Base-by-base conservation (phyloP, 2,888 invertebrate species). In the Brassicogethes aeneus region DNA sequence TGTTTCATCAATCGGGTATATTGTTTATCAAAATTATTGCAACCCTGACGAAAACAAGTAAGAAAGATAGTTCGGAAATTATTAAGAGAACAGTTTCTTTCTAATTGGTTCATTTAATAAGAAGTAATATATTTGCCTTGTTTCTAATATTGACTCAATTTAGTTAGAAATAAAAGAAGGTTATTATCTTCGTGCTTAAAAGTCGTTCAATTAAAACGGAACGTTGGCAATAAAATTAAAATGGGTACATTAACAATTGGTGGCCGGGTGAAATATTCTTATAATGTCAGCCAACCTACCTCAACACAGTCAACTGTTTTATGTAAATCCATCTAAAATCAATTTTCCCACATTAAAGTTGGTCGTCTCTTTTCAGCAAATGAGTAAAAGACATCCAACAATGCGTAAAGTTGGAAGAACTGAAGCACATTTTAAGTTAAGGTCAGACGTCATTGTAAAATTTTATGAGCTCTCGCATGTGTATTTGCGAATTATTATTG, bases 401-500 rank as follows among this genome's bases (percentile, higher is more conserved):
- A 10, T 23, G 10, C 23, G 23, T 23, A 10, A 5, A 10, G 23
- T 23, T 5, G 5, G 10, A 23, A 23, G 23, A 5, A 23, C 23
- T 10, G 23, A 10, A 10, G 5, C 10, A 23, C 23, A 23, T 23
- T 23, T 23, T 23, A 23, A 23, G 23, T 23, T 23, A 23, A 23
- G 23, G 23, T 23, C 23, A 23, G 23, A 10, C 23, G 23, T 23
- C 23, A 23, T 23, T 23, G 51, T 50, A 45, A 45, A 46, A 49
- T 51, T 52, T 52, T 53, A 53, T 49, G 48, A 36, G 45, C 43
- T 48, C 46, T 44, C 43, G 43, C 51, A 36, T 46, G 46, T 45
- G 40, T 36, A 40, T 44, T 46, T 41, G 42, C 41, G 44, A 43
- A 46, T 48, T 37, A 46, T 47, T 44, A 48, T 43, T 41, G 39